Evolutionary conservation across 2,888 invertebrate species (phyloP), one percentile per base, ranked within the genome.

Genomic region (Deilephila porcellus): DNA sequence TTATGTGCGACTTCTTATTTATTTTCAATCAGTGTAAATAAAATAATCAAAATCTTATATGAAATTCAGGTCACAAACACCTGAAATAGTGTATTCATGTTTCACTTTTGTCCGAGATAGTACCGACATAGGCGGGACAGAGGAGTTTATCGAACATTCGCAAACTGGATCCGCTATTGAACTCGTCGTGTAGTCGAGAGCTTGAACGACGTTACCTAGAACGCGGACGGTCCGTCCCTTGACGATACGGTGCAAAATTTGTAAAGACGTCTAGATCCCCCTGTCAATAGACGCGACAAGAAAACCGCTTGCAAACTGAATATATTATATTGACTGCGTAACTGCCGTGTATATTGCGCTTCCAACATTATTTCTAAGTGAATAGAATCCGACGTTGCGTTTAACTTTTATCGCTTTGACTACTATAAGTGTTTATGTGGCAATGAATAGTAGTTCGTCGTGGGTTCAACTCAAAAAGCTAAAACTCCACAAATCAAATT

Each of bases 171-270:
- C 81, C 76, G 74, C 81, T 82, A 86, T 87, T 86, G 83, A 85
- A 81, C 77, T 74, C 74, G 80, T 79, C 75, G 75, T 83, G 84
- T 81, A 84, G 78, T 78, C 80, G 81, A 80, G 80, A 80, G 75
- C 78, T 80, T 75, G 78, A 80, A 80, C 78, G 81, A 82, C 79
- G 82, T 82, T 77, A 79, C 75, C 75, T 74, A 75, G 74, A 76
- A 81, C 78, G 79, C 78, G 78, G 80, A 80, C 81, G 76, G 83
- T 82, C 81, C 79, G 82, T 86, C 87, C 87, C 88, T 77, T 72
- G 81, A 80, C 82, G 86, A 86, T 81, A 80, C 82, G 81, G 79
- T 77, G 80, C 84, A 74, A 84, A 86, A 86, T 87, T 88, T 86
- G 85, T 84, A 87, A 87, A 86, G 86, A 85, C 81, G 82, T 83